These are phyloP conservation scores for Polypedilum pembai DNA, from an alignment of 1,140 invertebrate genomes.

Conservation along the genomic window DNA sequence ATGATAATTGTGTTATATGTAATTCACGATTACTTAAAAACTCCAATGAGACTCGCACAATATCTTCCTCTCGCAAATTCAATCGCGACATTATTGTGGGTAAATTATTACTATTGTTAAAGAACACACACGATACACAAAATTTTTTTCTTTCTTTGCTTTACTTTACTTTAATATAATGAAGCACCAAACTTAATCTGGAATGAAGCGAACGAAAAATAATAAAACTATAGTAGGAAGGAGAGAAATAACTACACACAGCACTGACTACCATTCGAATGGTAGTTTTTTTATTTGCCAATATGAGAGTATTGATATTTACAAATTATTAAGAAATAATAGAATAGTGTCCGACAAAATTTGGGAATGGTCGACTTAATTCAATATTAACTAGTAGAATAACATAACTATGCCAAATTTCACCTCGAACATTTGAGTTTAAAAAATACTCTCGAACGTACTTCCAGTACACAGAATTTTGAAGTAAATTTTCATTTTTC, in stretches of 20 bases:
- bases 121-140: too few relatives aligned
- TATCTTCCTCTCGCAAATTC: conserved; percentile 80
- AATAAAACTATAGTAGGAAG: conserved; percentile 14
- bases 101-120: too few relatives aligned
- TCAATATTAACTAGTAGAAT: too few relatives aligned
- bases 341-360: too few relatives aligned
- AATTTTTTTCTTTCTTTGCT: background rate
- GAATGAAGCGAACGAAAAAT: background rate
- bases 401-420: too few relatives aligned
- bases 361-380: too few relatives aligned
- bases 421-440: too few relatives aligned
- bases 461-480: too few relatives aligned
- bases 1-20: conserved; percentile 81
- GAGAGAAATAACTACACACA: background rate
- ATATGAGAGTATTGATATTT: background rate
- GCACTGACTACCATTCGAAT: too few relatives aligned
- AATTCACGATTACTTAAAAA: conserved; percentile 86
- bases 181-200: conserved; percentile 14
- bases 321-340: background rate
- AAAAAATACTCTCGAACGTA: too few relatives aligned
- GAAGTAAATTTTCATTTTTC: too few relatives aligned
- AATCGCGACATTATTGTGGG: conserved; percentile 50
- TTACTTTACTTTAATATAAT: background rate
- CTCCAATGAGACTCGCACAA: conserved; percentile 82
- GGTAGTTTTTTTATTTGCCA: background rate